Evolutionary conservation across 2,113 vertebrate species (phyloP).

Genomic region (Eleginops maclovinus): DNA sequence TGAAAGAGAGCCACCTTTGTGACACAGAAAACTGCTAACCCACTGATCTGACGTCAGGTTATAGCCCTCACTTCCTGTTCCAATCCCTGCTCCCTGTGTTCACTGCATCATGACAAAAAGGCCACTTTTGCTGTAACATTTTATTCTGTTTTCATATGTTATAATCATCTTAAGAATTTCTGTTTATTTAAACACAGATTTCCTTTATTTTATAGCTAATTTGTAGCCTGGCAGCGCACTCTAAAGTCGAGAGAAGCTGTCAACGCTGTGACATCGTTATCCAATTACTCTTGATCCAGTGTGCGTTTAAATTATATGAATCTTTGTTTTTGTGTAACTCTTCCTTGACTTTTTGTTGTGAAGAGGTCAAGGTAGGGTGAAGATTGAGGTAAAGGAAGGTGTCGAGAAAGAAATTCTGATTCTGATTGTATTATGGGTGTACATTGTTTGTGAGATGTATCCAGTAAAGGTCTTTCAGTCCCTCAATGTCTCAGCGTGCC

Average conservation of each 20-base stretch:
- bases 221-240: slow-evolving; percentile 61
- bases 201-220: slow-evolving; percentile 68
- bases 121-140: no score
- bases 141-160: slow-evolving; percentile 70
- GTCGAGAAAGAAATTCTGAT: slow-evolving; percentile 5
- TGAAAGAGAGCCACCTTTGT: no score
- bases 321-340: slow-evolving; percentile 33
- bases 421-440: no score
- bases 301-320: slow-evolving; percentile 34
- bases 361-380: slow-evolving; percentile 3
- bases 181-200: slow-evolving; percentile 80
- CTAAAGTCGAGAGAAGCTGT: slow-evolving; percentile 52
- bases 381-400: slow-evolving; percentile 21
- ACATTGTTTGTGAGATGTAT: no score
- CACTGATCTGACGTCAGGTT: no score
- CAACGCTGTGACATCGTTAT: slow-evolving; percentile 57
- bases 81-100: no score
- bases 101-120: no score
- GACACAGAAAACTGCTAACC: no score
- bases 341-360: slow-evolving; percentile 8
- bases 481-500: no score
- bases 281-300: slow-evolving; percentile 38
- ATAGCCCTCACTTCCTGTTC: no score
- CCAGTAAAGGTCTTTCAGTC: no score
- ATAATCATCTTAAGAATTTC: slow-evolving; percentile 64